phyloP scores from a whole-genome alignment of 2,113 vertebrate species.

The Ginglymostoma cirratum region DNA sequence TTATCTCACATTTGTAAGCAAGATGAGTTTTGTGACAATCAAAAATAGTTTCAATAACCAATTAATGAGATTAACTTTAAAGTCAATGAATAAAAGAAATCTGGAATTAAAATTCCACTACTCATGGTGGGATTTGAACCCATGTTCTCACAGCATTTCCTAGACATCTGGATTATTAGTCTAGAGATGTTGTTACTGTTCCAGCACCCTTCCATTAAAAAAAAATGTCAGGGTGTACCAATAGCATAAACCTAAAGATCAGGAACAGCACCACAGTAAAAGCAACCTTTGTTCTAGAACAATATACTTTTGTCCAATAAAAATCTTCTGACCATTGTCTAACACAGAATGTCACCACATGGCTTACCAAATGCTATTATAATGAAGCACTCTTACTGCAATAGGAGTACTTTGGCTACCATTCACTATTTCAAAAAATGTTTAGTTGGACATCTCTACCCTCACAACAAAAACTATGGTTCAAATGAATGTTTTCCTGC shows the following conservation, averaged over 20 bases:
- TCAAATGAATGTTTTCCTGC: neutral
- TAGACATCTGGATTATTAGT: too few species aligned
- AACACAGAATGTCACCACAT: neutral
- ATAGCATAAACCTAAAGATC: neutral
- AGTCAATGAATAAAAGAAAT: too few species aligned
- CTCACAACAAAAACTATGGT: neutral
- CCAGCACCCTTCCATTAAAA: neutral
- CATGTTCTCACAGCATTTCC: too few species aligned
- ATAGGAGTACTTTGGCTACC: neutral
- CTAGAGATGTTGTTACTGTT: too few species aligned
- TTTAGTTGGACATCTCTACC: neutral
- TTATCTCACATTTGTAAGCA: too few species aligned
- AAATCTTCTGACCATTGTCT: neutral
- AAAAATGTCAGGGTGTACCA: neutral
- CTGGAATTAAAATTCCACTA: too few species aligned
- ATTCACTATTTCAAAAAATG: neutral
- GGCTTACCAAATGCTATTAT: too few species aligned
- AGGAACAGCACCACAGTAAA: neutral
- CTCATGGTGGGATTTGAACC: too few species aligned
- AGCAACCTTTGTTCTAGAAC: neutral
- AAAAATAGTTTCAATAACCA: too few species aligned
- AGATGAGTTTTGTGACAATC: too few species aligned
- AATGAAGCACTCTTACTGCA: neutral
- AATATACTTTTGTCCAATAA: neutral
- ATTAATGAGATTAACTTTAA: too few species aligned